Evolutionary conservation across 2,888 invertebrate species (phyloP).

Genomic region (Piscicola geometra): DNA sequence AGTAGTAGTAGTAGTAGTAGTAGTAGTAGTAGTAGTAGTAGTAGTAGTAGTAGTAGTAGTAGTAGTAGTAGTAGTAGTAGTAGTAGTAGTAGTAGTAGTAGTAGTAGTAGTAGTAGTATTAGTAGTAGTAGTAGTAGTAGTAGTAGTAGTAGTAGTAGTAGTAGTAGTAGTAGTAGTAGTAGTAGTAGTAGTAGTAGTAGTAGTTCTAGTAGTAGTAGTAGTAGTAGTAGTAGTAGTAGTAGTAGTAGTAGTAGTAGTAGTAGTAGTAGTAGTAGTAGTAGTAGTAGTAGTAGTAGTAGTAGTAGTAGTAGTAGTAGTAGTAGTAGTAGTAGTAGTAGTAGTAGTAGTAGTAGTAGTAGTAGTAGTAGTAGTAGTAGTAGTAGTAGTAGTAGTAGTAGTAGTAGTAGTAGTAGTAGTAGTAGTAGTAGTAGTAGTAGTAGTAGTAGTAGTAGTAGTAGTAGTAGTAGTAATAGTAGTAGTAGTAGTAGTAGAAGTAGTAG

Average conservation of each 20-base stretch:
- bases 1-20: constrained; percentile 28
- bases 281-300: constrained; percentile 34
- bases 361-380: constrained; percentile 41
- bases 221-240: constrained; percentile 36
- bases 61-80: constrained; percentile 24
- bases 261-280: constrained; percentile 36
- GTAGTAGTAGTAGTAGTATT: no score
- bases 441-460: no score
- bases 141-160: no score
- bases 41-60: constrained; percentile 21
- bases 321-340: constrained; percentile 40
- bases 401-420: no score
- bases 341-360: constrained; percentile 40
- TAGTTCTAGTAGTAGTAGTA: no score
- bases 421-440: no score
- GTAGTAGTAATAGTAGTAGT: no score
- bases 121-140: no score
- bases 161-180: no score
- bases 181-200: no score
- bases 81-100: constrained; percentile 25
- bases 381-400: no score
- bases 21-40: constrained; percentile 26
- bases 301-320: constrained; percentile 40
- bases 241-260: constrained; percentile 36
- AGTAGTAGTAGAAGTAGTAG: no score